Conservation (phyloP, 2,113 vertebrate genomes). For the Pseudopipra pipra region DNA sequence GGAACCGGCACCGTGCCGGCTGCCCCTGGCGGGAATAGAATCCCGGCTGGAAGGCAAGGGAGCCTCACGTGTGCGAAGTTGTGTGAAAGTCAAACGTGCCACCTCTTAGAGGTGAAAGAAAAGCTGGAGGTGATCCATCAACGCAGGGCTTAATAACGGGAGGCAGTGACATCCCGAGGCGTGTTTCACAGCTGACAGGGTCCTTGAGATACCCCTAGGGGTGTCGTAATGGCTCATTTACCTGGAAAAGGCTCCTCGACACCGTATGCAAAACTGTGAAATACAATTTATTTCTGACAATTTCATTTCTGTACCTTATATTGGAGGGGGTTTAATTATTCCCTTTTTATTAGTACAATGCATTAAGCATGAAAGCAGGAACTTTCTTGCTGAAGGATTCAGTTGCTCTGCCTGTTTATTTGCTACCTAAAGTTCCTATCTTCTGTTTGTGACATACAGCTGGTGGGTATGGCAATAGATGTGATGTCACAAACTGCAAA, state of each 20-base stretch:
- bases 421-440: not conserved
- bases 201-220: not conserved
- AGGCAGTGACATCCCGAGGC: not conserved
- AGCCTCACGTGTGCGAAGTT: not conserved
- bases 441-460: not conserved
- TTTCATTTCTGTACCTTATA: conserved; percentile 11
- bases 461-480: not conserved
- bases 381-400: not conserved
- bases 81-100: not conserved
- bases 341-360: conserved; percentile 36
- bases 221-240: not conserved
- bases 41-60: fast-evolving
- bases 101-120: not conserved
- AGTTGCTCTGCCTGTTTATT: not conserved
- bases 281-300: conserved; percentile 2
- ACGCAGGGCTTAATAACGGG: not conserved
- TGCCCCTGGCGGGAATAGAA: fast-evolving
- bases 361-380: not conserved
- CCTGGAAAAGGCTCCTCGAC: conserved; percentile 25
- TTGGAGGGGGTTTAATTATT: conserved; percentile 44
- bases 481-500: not conserved
- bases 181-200: conserved; percentile 6
- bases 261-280: conserved; percentile 20
- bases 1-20: not conserved
- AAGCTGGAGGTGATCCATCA: not conserved